Evolutionary conservation across 2,797 vertebrate genomes (phyloP), one percentile per base, ranked within the genome.

Genomic region (Paedocypris micromegethes): DNA sequence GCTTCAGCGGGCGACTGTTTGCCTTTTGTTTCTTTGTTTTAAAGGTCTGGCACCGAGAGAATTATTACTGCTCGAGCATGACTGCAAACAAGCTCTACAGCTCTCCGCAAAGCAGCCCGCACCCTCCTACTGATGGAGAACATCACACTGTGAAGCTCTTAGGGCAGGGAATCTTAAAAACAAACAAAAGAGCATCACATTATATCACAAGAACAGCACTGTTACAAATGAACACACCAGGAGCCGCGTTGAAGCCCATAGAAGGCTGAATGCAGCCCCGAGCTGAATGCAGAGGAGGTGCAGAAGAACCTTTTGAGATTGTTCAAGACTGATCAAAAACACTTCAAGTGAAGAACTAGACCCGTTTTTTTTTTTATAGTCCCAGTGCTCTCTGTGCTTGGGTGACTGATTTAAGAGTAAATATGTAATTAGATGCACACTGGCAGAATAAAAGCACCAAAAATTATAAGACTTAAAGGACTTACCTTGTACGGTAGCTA

Each of bases 1-100:
- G 58, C 74, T 78, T 68, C 64, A 68, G 64, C 67, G 58, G 66
- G 64, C 4, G 5, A 57, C 64, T 70, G 49, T 73, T 74, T 65
- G 71, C 75, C 74, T 78, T 67, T 66, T 64, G 71, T 68, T 66
- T 77, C 73, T 70, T 78, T 72, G 69, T 78, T 74, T 77, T 75
- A 78, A 81, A 78, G 75, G 74, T 71, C 72, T 75, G 64, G 70
- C 49, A 61, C 60, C 72, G 57, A 61, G 73, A 78, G 69, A 76
- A 74, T 75, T 62, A 75, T 75, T 70, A 75, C 62, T 51, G 51
- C 60, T 78, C 42, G 47, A 75, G 72, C 78, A 68, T 68, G 65
- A 75, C 66, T 57, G 64, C 74, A 76, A 80, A 78, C 76, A 72
- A 74, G 72, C 61, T 54, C 53, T 64, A 39, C 55, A 68, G 47